phyloP scores from a whole-genome alignment of 2,113 vertebrate genomes.

The Dolichallabes microphthalmus region DNA sequence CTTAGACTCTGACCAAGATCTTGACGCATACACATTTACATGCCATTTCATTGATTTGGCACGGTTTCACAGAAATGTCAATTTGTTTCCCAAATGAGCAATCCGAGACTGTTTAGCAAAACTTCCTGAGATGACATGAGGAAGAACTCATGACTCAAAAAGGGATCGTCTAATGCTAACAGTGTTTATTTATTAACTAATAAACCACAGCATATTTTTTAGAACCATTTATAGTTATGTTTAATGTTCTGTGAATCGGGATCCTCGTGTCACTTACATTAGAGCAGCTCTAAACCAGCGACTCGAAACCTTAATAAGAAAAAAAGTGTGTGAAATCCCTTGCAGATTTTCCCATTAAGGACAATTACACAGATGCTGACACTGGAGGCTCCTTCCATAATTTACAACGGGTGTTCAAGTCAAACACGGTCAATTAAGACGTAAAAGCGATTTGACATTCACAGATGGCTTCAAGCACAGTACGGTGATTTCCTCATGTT shows the following conservation, averaged over 20 bases:
- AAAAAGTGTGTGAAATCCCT: not conserved
- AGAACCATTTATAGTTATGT: not conserved
- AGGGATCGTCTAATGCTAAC: not conserved
- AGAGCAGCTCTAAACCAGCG: not conserved
- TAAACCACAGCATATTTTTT: not conserved
- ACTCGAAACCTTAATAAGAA: not conserved
- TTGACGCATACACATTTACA: not conserved
- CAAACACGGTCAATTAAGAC: too few species aligned
- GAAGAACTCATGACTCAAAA: not conserved
- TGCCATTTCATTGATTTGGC: too few species aligned
- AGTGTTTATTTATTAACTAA: not conserved
- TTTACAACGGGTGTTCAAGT: too few species aligned
- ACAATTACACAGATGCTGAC: not conserved
- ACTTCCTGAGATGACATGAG: not conserved
- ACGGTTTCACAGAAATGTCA: too few species aligned
- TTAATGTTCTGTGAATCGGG: not conserved
- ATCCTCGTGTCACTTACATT: not conserved
- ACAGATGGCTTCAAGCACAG: too few species aligned
- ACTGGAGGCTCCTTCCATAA: not conserved
- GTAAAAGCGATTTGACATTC: too few species aligned
- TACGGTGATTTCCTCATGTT: too few species aligned
- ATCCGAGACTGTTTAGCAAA: not conserved
- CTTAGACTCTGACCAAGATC: not conserved
- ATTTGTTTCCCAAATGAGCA: not conserved
- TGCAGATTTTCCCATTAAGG: not conserved